Base-by-base conservation (phyloP, 92 coral and sea anemone species). In the Paramuricea clavata region DNA sequence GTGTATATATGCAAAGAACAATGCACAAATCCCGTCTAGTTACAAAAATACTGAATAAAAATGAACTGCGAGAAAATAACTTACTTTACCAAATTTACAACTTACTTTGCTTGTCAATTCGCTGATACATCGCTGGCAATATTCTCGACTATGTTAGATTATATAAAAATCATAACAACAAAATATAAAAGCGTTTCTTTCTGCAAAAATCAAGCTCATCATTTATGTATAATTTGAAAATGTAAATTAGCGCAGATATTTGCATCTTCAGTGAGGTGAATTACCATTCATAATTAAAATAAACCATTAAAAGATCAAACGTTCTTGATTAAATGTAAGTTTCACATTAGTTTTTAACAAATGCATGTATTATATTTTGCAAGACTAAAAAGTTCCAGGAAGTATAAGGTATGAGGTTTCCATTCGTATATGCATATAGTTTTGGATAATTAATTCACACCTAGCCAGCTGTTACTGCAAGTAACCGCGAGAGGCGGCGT, bases 101-200 rank as follows among this genome's bases (percentile, higher is more conserved):
- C 82, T 76, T 76, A 76, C 82, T 76, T 52, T 50, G 67, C 35
- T 76, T 60, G 12, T 76, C 69, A 50, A 76, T 26, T 54, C 82
- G 27, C 16, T 76, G 82, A 54, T 76, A 76, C 68, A 76, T 76
- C 2, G 82, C 82, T 41, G 43, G 69, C 82, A 54, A 52, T 73
- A 42, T 44, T 39, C 5, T 21, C 26, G 67, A 30, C 67, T 52
- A 28, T n/a, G 3, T 43, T 50, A 43, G 10, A 74, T 70, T 1
- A 43, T 27, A 74, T n/a, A 44, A 74, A 11, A 60, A 65, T 28
- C 72, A 44, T 49, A 41, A 74, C 23, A 42, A 22, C 64, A 43
- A 43, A 52, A 43, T 43, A 44, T 13, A 49, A 8, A 23, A 9
- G 12, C 44, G 35, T 52, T 15, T 32, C 67, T 33, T 76, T 23